Evolutionary conservation across 2,888 invertebrate species (phyloP).

Genomic region (Gastrophysa polygoni): DNA sequence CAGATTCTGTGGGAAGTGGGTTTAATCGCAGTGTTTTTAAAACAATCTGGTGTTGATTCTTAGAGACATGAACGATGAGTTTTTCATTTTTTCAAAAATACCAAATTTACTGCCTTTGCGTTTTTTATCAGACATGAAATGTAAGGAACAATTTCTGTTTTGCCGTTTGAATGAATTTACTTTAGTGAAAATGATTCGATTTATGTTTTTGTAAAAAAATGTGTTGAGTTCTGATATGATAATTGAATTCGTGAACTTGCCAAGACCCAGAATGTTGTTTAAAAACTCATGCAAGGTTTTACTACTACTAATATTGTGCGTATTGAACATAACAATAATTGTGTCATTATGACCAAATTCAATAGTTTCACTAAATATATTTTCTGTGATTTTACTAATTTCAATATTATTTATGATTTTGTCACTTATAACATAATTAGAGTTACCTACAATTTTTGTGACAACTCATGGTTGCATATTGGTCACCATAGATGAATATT

Average conservation of each 20-base stretch:
- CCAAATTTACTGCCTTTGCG: constrained; percentile 1
- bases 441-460: constrained; percentile 8
- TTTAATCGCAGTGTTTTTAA: neutral
- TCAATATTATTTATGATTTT: constrained; percentile 10
- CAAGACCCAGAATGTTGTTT: constrained; percentile 10
- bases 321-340: neutral
- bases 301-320: neutral
- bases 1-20: constrained; percentile 1
- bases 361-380: constrained; percentile 10
- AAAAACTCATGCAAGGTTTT: constrained; percentile 11
- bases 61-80: neutral
- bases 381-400: constrained; percentile 6
- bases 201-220: constrained; percentile 9
- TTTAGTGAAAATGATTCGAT: constrained; percentile 3
- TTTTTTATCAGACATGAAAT: neutral
- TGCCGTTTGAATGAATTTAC: constrained; percentile 8
- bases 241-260: constrained; percentile 2
- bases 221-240: constrained; percentile 4
- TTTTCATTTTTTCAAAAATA: constrained; percentile 5
- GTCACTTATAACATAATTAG: constrained; percentile 5
- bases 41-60: constrained; percentile 4
- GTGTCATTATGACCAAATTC: neutral
- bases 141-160: constrained; percentile 2
- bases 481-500: no score
- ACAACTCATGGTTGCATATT: neutral